Evolutionary conservation across 2,888 invertebrate genomes (phyloP).

Genomic region (Archaeoteleia sp.): DNA sequence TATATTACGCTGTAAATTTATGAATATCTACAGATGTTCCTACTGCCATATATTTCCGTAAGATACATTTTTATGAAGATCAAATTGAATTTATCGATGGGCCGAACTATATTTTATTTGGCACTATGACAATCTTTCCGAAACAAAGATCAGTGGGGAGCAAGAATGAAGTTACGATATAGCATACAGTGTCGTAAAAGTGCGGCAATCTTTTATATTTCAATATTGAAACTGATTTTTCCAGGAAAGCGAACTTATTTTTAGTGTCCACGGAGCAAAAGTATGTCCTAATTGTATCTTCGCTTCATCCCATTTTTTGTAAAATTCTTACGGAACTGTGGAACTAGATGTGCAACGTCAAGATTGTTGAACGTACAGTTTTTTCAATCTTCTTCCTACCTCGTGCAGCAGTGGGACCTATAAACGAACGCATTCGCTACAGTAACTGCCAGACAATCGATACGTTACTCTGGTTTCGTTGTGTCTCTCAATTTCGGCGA

Average conservation of each 20-base stretch:
- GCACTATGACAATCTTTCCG: too few relatives aligned
- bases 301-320: too few relatives aligned
- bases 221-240: too few relatives aligned
- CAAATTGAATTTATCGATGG: constrained; percentile 11
- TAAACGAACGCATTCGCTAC: constrained; percentile 64
- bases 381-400: constrained; percentile 48
- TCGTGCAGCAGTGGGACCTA: constrained; percentile 50
- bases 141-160: not conserved
- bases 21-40: constrained; percentile 5
- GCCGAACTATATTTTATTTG: not conserved
- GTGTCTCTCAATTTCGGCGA: constrained; percentile 71
- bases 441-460: constrained; percentile 71
- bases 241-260: too few relatives aligned
- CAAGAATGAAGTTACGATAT: too few relatives aligned
- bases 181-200: too few relatives aligned
- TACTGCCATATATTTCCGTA: not conserved
- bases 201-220: too few relatives aligned
- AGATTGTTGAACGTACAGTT: constrained; percentile 20
- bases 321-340: too few relatives aligned
- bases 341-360: constrained; percentile 11
- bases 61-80: constrained; percentile 3
- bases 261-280: too few relatives aligned
- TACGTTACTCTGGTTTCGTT: constrained; percentile 67
- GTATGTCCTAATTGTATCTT: too few relatives aligned
- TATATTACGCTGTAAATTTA: constrained; percentile 4